phyloP scores from a whole-genome alignment of 2,113 vertebrate genomes.

The Holacanthus passer region DNA sequence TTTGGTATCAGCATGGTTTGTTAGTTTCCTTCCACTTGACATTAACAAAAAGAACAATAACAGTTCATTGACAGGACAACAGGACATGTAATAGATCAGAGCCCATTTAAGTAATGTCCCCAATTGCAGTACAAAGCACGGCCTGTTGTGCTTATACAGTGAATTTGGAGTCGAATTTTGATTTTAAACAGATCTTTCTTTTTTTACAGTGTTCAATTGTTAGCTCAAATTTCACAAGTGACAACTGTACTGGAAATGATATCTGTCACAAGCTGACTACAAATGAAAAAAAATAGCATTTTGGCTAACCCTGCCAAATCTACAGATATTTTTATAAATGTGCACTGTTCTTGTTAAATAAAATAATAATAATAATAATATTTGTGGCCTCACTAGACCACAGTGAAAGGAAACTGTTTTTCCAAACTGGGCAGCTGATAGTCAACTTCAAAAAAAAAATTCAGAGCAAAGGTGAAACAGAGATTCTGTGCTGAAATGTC shows the following conservation, averaged over 20 bases:
- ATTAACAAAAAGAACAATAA: not conserved
- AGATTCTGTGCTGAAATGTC: not conserved
- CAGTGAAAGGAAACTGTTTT: not conserved
- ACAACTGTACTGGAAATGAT: too few species aligned
- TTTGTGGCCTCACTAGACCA: not conserved
- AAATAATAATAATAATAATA: too few species aligned
- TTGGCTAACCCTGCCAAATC: too few species aligned
- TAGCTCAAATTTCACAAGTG: too few species aligned
- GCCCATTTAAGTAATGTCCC: too few species aligned
- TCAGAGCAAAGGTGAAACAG: not conserved
- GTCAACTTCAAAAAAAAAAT: not conserved
- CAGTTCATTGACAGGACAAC: not conserved
- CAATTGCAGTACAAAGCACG: not conserved
- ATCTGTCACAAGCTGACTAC: too few species aligned
- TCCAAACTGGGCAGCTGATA: not conserved
- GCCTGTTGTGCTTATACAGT: not conserved
- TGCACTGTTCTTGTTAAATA: too few species aligned
- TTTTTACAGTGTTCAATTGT: too few species aligned
- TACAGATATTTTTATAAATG: too few species aligned
- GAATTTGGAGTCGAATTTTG: too few species aligned
- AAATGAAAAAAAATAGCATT: too few species aligned
- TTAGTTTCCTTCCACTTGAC: not conserved
- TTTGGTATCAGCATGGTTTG: not conserved
- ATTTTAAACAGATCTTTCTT: too few species aligned
- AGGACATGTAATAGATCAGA: not conserved